phyloP scores from a whole-genome alignment of 1,140 invertebrate genomes.

The Drosophila nikananu region DNA sequence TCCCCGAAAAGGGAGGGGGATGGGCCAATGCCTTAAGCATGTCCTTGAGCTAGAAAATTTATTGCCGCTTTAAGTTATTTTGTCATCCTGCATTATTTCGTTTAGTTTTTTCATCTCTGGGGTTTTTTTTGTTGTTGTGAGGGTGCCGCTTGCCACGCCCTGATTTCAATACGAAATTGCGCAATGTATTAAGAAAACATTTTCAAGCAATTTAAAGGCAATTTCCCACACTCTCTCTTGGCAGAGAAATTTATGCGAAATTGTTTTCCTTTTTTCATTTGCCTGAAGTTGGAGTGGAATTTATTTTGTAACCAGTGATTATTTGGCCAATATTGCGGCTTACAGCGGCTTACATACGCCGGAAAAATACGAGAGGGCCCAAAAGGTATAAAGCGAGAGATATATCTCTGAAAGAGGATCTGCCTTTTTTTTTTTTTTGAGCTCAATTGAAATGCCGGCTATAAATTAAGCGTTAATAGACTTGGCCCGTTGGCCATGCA shows the following conservation, averaged over 20 bases:
- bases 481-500: slow-evolving; percentile 51
- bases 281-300: slow-evolving; percentile 19
- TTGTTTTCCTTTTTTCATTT: slow-evolving; percentile 30
- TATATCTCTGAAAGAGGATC: slow-evolving; percentile 23
- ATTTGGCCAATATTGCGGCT: slow-evolving; percentile 54
- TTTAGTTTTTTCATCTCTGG: slow-evolving; percentile 37
- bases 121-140: slow-evolving; percentile 10
- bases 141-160: slow-evolving; percentile 35
- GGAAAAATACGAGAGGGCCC: slow-evolving; percentile 27
- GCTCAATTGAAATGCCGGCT: slow-evolving; percentile 21
- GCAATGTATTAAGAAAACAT: slow-evolving; percentile 67
- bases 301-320: slow-evolving; percentile 40
- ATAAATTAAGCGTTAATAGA: slow-evolving; percentile 76
- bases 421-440: slow-evolving; percentile 1
- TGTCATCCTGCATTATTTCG: slow-evolving; percentile 67
- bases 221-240: slow-evolving; percentile 21
- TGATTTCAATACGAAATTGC: slow-evolving; percentile 58
- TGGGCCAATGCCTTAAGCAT: slow-evolving; percentile 49
- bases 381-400: slow-evolving; percentile 26
- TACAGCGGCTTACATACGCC: slow-evolving; percentile 42
- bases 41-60: slow-evolving; percentile 67
- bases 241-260: slow-evolving; percentile 39
- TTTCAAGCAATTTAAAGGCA: slow-evolving; percentile 64
- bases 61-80: slow-evolving; percentile 66
- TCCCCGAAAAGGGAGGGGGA: slow-evolving; percentile 10